Evolutionary conservation across 2,888 invertebrate genomes (phyloP).

Genomic region (Craniophora ligustri): DNA sequence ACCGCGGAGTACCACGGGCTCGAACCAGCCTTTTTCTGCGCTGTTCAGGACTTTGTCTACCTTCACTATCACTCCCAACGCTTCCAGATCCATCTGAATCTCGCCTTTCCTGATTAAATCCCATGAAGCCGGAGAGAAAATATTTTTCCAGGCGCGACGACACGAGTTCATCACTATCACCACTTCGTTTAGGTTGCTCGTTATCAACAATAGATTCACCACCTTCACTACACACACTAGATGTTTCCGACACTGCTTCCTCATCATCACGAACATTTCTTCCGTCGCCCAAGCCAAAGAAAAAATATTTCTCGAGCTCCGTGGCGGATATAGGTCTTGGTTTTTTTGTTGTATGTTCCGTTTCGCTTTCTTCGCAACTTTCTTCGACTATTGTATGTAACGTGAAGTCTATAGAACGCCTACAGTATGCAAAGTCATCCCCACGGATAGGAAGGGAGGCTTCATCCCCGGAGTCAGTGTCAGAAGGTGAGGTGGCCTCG

Average conservation of each 20-base stretch:
- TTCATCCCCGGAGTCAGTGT: slow-evolving; percentile 92
- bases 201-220: slow-evolving; percentile 92
- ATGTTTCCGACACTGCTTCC: slow-evolving; percentile 93
- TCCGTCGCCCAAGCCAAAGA: slow-evolving; percentile 94
- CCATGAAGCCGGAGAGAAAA: slow-evolving; percentile 95
- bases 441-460: slow-evolving; percentile 92
- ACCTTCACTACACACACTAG: slow-evolving; percentile 95
- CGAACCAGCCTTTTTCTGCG: slow-evolving; percentile 93
- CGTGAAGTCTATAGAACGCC: slow-evolving; percentile 95
- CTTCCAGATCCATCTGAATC: slow-evolving; percentile 95
- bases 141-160: slow-evolving; percentile 96
- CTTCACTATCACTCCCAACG: slow-evolving; percentile 97
- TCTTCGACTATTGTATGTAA: slow-evolving; percentile 98
- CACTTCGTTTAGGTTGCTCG: slow-evolving; percentile 86
- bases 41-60: slow-evolving; percentile 95
- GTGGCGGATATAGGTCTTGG: slow-evolving; percentile 93
- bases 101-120: slow-evolving; percentile 92
- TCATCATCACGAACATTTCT: slow-evolving; percentile 88
- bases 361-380: slow-evolving; percentile 97
- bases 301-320: slow-evolving; percentile 96
- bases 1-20: slow-evolving; percentile 94
- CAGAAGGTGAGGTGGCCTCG: slow-evolving; percentile 91
- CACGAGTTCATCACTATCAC: slow-evolving; percentile 92
- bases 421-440: slow-evolving; percentile 94
- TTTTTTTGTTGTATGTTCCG: slow-evolving; percentile 90